Base-by-base conservation (phyloP, 2,797 vertebrate genomes). In the Enteromius trimaculatus region DNA sequence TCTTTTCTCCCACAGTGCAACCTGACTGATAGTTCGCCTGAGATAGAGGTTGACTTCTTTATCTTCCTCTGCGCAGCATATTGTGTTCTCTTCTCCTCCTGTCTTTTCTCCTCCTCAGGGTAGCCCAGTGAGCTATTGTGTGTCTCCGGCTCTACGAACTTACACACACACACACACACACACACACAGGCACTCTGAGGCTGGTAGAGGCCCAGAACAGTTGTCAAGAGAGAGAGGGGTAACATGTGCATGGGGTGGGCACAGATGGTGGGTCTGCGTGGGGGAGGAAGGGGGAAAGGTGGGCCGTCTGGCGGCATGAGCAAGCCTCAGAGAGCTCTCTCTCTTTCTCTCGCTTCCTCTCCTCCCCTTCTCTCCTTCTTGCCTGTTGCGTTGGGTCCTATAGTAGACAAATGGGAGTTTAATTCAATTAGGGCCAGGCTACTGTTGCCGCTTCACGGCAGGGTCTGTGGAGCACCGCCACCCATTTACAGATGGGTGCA, bases 321-420 rank as follows among this genome's bases (percentile, higher is more conserved):
- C 93, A 95, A 96, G 96, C 94, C 95, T 96, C 94, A 94, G 94
- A 92, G 91, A 92, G 89, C 90, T 71, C 89, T 91, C 87, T 70
- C 75, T 84, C 84, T 84, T 72, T 86, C 85, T 78, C 79, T 62
- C 60, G 47, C 75, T 83, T 29, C 69, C 80, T 83, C 44, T 86
- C 66, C 79, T 81, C 81, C 71, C 68, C 53, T 71, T 84, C 65
- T 70, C 87, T 75, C 86, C 86, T 89, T 87, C 91, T 93, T 95
- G 96, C 95, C 96, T 96, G 95, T 96, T 96, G 96, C 96, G 79
- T 95, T 92, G 90, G 93, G 94, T 95, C 95, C 79, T 84, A 75
- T 95, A 94, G 92, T 95, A 96, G 96, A 97, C 96, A 96, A 97
- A 97, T 96, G 95, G 94, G 95, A 95, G 94, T 96, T 97, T 97